These are phyloP conservation scores for Rhynchonycteris naso DNA, from an alignment of 2,797 vertebrate species.

Conservation along the genomic window DNA sequence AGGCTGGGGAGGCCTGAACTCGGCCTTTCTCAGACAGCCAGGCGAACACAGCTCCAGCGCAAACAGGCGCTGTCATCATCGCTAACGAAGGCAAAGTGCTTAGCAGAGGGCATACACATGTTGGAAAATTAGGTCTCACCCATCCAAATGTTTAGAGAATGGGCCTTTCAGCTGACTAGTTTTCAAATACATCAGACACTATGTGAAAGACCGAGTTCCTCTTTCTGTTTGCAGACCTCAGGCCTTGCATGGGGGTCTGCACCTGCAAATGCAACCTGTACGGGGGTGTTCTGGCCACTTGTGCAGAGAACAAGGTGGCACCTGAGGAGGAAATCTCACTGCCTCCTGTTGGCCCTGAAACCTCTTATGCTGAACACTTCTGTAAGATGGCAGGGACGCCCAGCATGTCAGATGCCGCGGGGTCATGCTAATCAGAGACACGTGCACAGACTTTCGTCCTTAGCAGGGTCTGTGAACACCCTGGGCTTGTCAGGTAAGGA, in stretches of 20 bases:
- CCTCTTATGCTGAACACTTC: background rate
- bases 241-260: background rate
- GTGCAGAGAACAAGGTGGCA: background rate
- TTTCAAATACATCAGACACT: background rate
- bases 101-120: background rate
- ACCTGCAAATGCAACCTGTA: background rate
- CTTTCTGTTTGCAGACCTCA: background rate
- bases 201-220: background rate
- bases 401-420: background rate
- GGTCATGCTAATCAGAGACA: background rate
- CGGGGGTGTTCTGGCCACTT: background rate
- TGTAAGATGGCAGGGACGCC: background rate
- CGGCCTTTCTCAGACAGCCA: background rate
- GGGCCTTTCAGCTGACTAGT: background rate
- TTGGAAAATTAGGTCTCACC: constrained; percentile 24
- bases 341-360: background rate
- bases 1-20: background rate
- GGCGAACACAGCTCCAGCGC: background rate
- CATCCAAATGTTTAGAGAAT: background rate
- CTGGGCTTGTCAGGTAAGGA: background rate
- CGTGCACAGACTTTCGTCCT: background rate
- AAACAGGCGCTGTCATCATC: background rate
- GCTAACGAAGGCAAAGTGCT: background rate
- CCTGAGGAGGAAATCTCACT: background rate
- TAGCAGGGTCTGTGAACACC: background rate